phyloP scores from a whole-genome alignment of 2,888 invertebrate species.

The Eledona agricola region DNA sequence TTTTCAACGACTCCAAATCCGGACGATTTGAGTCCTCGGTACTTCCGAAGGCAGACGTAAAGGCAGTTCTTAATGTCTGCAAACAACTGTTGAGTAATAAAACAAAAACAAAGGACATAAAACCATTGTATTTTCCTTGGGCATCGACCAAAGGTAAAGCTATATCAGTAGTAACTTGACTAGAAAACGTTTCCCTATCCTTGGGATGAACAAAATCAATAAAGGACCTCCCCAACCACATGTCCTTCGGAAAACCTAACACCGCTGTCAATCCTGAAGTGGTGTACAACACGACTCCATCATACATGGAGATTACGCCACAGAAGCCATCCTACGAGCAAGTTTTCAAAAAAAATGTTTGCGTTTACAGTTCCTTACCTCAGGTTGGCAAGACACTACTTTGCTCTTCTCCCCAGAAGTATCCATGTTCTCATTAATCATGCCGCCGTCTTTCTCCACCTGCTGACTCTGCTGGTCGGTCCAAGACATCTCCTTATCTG shows the following conservation, averaged over 20 bases:
- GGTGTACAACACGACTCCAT: constrained; percentile 82
- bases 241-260: constrained; percentile 82
- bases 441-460: constrained; percentile 28
- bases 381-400: constrained; percentile 45
- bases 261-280: constrained; percentile 73
- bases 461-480: constrained; percentile 26
- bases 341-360: constrained; percentile 6
- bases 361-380: no score
- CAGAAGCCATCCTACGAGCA: constrained; percentile 75
- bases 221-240: constrained; percentile 87
- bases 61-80: constrained; percentile 64
- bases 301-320: constrained; percentile 83
- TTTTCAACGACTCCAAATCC: constrained; percentile 72
- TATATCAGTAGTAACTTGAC: constrained; percentile 75
- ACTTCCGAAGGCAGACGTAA: constrained; percentile 74
- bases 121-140: constrained; percentile 58
- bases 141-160: constrained; percentile 68
- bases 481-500: constrained; percentile 43
- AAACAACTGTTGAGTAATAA: constrained; percentile 30
- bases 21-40: constrained; percentile 68
- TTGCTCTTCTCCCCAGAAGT: constrained; percentile 39
- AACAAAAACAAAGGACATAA: constrained; percentile 1
- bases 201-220: constrained; percentile 87
- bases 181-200: constrained; percentile 77
- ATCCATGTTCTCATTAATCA: constrained; percentile 21